Evolutionary conservation across 2,888 invertebrate genomes (phyloP).

Genomic region (Onchidella celtica): DNA sequence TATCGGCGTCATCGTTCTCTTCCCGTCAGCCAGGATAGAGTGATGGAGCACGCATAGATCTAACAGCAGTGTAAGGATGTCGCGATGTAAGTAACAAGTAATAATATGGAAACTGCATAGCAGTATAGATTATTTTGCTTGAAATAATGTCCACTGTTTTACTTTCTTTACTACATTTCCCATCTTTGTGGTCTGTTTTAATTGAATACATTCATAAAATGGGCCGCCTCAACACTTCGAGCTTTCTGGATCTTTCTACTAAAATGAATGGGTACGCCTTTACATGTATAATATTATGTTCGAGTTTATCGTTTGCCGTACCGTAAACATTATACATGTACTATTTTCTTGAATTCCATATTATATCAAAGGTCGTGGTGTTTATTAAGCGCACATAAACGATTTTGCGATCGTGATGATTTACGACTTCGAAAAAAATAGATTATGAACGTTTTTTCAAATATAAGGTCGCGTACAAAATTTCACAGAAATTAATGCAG

Average conservation of each 20-base stretch:
- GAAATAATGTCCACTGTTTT: background rate
- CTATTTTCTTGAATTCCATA: background rate
- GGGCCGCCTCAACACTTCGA: background rate
- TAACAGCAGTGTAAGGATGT: background rate
- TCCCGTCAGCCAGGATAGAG: background rate
- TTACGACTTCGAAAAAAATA: background rate
- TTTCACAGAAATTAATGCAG: background rate
- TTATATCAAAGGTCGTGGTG: background rate
- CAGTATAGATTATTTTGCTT: background rate
- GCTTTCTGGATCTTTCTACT: background rate
- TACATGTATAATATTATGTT: background rate
- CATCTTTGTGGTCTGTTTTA: background rate
- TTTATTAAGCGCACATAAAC: background rate
- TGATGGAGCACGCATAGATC: background rate
- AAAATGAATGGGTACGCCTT: background rate
- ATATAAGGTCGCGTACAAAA: background rate
- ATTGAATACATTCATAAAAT: background rate
- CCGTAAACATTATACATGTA: background rate
- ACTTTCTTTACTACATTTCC: background rate
- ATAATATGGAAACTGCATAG: background rate
- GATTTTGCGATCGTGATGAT: background rate
- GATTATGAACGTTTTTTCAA: background rate
- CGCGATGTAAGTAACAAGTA: background rate
- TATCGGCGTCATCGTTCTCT: background rate
- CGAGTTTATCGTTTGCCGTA: background rate